Evolutionary conservation across 2,797 vertebrate species (phyloP).

Genomic region (Acropternis orthonyx): DNA sequence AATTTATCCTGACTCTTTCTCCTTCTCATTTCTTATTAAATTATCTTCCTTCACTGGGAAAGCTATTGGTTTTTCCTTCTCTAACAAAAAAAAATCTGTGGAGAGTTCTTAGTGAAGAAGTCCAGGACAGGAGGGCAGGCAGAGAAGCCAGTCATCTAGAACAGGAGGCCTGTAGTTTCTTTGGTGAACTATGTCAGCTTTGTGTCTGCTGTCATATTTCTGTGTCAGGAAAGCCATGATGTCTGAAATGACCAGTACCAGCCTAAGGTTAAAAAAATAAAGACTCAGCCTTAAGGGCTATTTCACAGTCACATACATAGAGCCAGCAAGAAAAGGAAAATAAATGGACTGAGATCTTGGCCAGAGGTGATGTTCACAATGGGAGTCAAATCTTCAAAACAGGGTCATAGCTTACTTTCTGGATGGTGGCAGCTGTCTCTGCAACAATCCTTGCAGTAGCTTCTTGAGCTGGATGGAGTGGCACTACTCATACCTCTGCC

Average conservation of each 20-base stretch:
- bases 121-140: background rate
- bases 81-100: background rate
- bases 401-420: background rate
- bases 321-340: background rate
- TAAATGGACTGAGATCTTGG: background rate
- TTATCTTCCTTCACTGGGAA: background rate
- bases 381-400: background rate
- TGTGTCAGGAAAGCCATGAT: background rate
- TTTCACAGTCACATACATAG: background rate
- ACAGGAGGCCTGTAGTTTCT: background rate
- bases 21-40: background rate
- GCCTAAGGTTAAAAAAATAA: background rate
- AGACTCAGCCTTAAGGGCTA: background rate
- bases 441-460: background rate
- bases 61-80: background rate
- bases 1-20: background rate
- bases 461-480: background rate
- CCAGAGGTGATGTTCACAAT: rapidly evolving
- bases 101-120: background rate
- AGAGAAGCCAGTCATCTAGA: background rate
- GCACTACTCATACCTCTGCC: background rate
- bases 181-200: background rate
- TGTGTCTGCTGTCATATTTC: background rate
- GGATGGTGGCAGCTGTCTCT: background rate
- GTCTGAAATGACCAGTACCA: background rate